phyloP scores from a whole-genome alignment of 2,113 vertebrate genomes.

The Sterrhoptilus dennistouni region DNA sequence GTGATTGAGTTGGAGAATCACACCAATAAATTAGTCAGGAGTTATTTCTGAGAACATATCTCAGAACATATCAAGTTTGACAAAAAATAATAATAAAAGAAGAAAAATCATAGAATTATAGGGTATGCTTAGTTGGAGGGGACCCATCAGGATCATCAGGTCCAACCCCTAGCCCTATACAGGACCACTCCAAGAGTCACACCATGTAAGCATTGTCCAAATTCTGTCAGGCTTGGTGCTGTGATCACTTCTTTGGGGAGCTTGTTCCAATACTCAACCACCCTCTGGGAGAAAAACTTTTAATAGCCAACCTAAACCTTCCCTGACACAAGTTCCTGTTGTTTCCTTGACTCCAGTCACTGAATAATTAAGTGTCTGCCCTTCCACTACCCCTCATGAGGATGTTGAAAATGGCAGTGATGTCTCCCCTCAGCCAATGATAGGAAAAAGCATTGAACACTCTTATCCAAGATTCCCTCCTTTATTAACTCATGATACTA shows the following conservation, averaged over 20 bases:
- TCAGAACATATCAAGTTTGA: neutral
- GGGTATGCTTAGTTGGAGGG: neutral
- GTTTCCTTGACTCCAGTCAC: rapidly evolving
- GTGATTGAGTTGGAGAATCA: neutral
- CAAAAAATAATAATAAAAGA: neutral
- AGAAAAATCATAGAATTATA: neutral
- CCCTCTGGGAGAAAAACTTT: neutral
- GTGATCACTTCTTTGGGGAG: neutral
- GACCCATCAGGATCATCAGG: neutral
- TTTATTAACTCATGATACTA: neutral
- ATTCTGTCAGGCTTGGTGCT: neutral
- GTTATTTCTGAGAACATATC: neutral
- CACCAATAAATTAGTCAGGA: neutral
- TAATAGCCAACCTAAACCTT: neutral
- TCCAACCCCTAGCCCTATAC: neutral
- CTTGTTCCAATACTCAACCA: neutral
- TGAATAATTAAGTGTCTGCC: neutral
- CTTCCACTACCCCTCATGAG: neutral
- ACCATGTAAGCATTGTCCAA: neutral
- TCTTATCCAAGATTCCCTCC: neutral
- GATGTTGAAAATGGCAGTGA: neutral
- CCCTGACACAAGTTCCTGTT: neutral
- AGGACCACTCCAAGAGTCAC: neutral
- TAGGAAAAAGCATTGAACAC: neutral
- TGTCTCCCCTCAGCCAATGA: neutral